Conservation (phyloP, 2,113 vertebrate genomes). For the Callionymus lyra region DNA sequence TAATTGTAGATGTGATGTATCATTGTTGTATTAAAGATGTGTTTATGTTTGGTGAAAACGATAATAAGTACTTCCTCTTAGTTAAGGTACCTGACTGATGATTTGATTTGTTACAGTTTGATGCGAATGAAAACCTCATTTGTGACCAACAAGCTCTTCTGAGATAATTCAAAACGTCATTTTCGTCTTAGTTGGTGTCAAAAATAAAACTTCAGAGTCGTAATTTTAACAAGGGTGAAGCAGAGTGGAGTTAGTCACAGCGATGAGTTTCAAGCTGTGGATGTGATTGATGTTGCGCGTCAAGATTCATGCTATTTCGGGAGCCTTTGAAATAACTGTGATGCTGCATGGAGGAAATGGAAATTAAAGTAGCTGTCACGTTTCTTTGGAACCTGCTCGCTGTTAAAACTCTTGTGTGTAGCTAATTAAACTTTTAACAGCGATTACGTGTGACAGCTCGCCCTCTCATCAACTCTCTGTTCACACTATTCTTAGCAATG, state of each 20-base stretch:
- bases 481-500: too few species aligned
- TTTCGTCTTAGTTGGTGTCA: too few species aligned
- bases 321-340: slow-evolving; percentile 13
- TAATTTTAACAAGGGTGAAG: slow-evolving; percentile 2
- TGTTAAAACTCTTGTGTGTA: slow-evolving; percentile 5
- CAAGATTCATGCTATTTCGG: slow-evolving; percentile 15
- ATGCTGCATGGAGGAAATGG: slow-evolving; percentile 16
- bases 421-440: slow-evolving; percentile 39
- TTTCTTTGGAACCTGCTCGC: slow-evolving; percentile 25
- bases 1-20: too few species aligned
- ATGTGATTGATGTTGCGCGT: slow-evolving; percentile 11
- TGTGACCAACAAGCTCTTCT: too few species aligned
- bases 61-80: too few species aligned
- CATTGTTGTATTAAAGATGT: too few species aligned
- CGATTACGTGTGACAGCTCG: neutral
- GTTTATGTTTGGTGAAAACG: too few species aligned
- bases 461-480: too few species aligned
- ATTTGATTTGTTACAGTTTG: too few species aligned
- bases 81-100: too few species aligned
- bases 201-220: slow-evolving; percentile 1
- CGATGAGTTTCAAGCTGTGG: slow-evolving; percentile 6
- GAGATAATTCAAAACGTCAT: too few species aligned
- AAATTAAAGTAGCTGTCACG: slow-evolving; percentile 14
- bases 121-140: too few species aligned
- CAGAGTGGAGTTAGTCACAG: slow-evolving; percentile 1